Evolutionary conservation across 2,888 invertebrate genomes (phyloP).

Genomic region (Abrostola triplasia): DNA sequence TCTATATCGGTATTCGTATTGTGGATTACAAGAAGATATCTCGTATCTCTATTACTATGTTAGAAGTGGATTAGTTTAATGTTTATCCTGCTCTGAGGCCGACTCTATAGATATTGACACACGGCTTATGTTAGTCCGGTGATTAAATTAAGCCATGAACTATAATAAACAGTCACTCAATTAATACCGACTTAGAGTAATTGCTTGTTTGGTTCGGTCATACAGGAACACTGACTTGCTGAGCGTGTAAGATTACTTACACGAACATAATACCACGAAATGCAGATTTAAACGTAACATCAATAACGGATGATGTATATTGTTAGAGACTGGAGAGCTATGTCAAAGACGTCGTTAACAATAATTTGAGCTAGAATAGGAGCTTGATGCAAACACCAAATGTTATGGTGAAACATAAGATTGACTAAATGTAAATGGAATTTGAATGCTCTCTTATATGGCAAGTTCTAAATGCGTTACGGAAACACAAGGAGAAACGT

Average conservation of each 20-base stretch:
- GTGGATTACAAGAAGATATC: conserved; percentile 45
- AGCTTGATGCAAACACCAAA: not conserved
- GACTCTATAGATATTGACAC: conserved; percentile 40
- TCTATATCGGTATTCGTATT: conserved; percentile 31
- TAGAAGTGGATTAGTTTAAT: conserved; percentile 43
- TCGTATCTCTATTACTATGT: conserved; percentile 21
- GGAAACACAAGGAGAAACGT: too few relatives aligned
- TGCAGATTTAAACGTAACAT: conserved; percentile 15
- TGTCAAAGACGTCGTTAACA: conserved; percentile 7
- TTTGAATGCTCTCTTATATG: too few relatives aligned
- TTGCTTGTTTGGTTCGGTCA: conserved; percentile 31
- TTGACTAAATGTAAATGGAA: not conserved
- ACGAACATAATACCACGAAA: conserved; percentile 7
- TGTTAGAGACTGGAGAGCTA: conserved; percentile 6
- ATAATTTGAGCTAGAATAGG: conserved; percentile 15
- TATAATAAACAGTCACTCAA: conserved; percentile 48
- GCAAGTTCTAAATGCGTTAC: too few relatives aligned
- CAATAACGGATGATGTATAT: conserved; percentile 22
- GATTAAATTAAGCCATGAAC: conserved; percentile 50
- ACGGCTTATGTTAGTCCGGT: conserved; percentile 30
- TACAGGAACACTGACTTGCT: conserved; percentile 23
- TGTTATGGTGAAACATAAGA: not conserved
- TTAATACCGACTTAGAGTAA: conserved; percentile 45
- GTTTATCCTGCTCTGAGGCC: conserved; percentile 29
- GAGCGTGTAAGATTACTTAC: conserved; percentile 27